Conservation (phyloP, 2,797 vertebrate genomes). For the Caiman crocodilus region DNA sequence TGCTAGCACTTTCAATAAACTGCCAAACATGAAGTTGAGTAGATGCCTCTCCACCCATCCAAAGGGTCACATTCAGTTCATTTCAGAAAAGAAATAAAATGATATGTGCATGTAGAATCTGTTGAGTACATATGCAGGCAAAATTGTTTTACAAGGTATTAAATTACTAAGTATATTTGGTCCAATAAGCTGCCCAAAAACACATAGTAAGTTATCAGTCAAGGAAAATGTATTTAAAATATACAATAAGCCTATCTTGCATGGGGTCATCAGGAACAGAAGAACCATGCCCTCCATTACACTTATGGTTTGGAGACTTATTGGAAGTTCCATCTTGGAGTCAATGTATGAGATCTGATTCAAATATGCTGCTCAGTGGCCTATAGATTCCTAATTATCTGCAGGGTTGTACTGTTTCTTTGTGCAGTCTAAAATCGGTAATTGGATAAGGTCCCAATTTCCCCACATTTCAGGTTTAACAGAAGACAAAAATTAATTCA, state of each 20-base stretch:
- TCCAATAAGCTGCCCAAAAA: neutral
- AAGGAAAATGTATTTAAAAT: neutral
- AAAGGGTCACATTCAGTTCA: neutral
- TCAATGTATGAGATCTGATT: neutral
- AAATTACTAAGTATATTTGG: neutral
- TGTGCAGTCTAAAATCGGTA: neutral
- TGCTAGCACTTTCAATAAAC: neutral
- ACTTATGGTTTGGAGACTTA: neutral
- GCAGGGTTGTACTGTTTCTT: neutral
- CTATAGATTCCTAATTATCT: neutral
- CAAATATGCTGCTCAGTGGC: neutral
- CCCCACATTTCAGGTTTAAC: conserved; percentile 24
- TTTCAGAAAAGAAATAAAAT: neutral
- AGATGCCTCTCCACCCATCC: neutral
- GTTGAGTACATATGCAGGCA: accelerated
- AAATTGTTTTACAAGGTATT: neutral
- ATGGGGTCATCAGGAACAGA: neutral
- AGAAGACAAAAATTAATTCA: neutral
- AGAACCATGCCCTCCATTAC: neutral
- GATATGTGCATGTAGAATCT: neutral
- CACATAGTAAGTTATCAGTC: neutral
- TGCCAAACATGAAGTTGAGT: neutral
- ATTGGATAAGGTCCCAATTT: neutral
- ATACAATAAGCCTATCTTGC: accelerated
- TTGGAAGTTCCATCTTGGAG: conserved; percentile 4